These are phyloP conservation scores for Rachycentron canadum DNA, from an alignment of 2,797 vertebrate genomes.

Conservation along the genomic window DNA sequence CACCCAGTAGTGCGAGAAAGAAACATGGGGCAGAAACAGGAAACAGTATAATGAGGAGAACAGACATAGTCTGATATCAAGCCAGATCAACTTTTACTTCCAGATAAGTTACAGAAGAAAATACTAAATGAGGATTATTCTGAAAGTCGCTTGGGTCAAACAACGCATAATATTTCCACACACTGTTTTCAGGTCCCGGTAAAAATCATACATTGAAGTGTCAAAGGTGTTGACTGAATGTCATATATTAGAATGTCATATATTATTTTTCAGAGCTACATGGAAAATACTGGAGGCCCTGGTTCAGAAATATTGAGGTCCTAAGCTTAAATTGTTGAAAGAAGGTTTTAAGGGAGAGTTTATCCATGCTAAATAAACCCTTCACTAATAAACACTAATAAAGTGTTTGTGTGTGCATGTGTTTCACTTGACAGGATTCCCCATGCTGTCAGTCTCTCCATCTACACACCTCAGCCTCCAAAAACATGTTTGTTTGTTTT, in stretches of 20 bases:
- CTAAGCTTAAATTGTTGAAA: background rate
- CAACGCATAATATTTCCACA: background rate
- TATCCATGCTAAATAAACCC: too few relatives aligned
- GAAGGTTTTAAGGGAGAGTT: background rate
- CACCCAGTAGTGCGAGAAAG: constrained; percentile 20
- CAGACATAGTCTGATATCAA: background rate
- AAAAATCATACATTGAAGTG: background rate
- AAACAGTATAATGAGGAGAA: constrained; percentile 16
- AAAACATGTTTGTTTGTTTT: too few relatives aligned
- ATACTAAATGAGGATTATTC: background rate
- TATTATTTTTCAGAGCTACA: background rate
- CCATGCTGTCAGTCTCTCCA: too few relatives aligned
- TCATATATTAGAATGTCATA: background rate
- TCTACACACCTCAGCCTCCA: too few relatives aligned
- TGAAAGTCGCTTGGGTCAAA: background rate
- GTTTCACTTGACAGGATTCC: too few relatives aligned
- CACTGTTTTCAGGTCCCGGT: background rate
- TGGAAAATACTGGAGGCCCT: background rate
- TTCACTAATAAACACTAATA: too few relatives aligned
- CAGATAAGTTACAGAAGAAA: background rate
- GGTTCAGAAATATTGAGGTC: background rate
- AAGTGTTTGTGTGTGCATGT: too few relatives aligned
- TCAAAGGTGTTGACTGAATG: background rate
- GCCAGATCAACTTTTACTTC: background rate
- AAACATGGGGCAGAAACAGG: constrained; percentile 21